Percentiles rank a stretch among this genome's conserved stretches.
These are phyloP conservation scores for Cepaea nemoralis DNA, from an alignment of 1,140 invertebrate genomes.

Conservation along the genomic window DNA sequence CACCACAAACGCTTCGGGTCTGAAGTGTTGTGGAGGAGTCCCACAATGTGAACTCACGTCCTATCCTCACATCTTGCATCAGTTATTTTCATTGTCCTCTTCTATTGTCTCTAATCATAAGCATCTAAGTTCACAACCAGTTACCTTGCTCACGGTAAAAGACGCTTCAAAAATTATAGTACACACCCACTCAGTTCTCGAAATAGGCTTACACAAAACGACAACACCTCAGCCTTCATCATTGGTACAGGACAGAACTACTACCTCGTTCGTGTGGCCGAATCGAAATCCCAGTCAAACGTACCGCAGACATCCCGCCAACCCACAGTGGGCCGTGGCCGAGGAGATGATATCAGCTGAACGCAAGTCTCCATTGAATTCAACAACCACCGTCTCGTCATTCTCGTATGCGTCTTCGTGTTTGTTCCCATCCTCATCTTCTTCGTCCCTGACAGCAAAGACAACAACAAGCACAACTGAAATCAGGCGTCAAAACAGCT, in stretches of 20 bases:
- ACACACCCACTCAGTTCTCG: neutral
- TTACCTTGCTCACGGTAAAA: neutral
- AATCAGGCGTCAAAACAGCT: neutral
- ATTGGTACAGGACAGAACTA: neutral
- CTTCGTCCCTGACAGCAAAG: neutral
- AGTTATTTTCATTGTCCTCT: neutral
- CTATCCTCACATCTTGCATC: neutral
- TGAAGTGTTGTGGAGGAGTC: neutral
- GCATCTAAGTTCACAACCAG: neutral
- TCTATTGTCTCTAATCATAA: neutral
- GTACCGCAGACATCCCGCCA: neutral
- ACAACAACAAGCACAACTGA: neutral
- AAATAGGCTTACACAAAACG: neutral
- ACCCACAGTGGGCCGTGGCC: neutral
- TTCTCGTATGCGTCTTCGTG: neutral
- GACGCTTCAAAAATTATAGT: neutral
- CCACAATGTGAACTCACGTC: neutral
- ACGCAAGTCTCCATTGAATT: neutral
- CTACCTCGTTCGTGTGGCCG: neutral
- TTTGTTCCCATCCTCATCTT: constrained; percentile 14
- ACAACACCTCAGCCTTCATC: neutral
- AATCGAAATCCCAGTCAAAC: neutral
- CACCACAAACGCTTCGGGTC: neutral
- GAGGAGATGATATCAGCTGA: constrained; percentile 16
- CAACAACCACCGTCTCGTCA: neutral